phyloP scores from a whole-genome alignment of 2,797 vertebrate species.

The Megalops cyprinoides region DNA sequence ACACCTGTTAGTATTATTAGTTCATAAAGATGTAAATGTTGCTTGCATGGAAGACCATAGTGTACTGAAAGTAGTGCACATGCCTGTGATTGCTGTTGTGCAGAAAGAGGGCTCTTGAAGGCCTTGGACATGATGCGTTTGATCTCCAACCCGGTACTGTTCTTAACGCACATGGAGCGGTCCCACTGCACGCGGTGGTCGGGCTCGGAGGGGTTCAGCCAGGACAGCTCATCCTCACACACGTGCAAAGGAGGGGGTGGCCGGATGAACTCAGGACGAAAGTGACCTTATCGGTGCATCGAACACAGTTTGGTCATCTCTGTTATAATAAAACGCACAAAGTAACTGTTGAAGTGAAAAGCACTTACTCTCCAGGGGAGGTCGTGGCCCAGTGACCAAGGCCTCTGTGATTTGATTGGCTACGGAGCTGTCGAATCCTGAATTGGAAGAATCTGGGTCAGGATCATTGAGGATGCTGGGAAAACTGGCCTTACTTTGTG shows the following conservation, averaged over 20 bases:
- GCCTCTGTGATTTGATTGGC: constrained; percentile 98
- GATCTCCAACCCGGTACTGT: constrained; percentile 93
- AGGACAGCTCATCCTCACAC: constrained; percentile 94
- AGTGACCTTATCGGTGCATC: constrained; percentile 80
- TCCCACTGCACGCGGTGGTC: constrained; percentile 94
- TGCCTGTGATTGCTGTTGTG: constrained; percentile 94
- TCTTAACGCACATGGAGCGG: constrained; percentile 95
- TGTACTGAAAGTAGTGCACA: neutral
- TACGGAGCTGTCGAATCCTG: constrained; percentile 95
- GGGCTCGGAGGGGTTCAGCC: constrained; percentile 94
- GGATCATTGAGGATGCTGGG: constrained; percentile 97
- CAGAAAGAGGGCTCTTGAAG: constrained; percentile 95
- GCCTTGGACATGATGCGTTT: constrained; percentile 98
- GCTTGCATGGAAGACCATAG: neutral
- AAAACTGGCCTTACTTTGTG: constrained; percentile 97
- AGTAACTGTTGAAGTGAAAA: neutral
- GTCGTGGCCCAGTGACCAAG: constrained; percentile 92
- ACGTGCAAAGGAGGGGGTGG: constrained; percentile 91
- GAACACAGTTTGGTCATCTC: neutral
- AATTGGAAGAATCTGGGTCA: constrained; percentile 96
- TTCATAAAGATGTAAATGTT: constrained; percentile 7
- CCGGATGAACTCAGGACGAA: constrained; percentile 95
- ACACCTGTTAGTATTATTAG: no score
- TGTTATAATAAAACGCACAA: neutral
- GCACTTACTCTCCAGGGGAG: constrained; percentile 93